These are phyloP conservation scores for Anseranas semipalmata DNA, from an alignment of 2,113 vertebrate species.

Conservation along the genomic window DNA sequence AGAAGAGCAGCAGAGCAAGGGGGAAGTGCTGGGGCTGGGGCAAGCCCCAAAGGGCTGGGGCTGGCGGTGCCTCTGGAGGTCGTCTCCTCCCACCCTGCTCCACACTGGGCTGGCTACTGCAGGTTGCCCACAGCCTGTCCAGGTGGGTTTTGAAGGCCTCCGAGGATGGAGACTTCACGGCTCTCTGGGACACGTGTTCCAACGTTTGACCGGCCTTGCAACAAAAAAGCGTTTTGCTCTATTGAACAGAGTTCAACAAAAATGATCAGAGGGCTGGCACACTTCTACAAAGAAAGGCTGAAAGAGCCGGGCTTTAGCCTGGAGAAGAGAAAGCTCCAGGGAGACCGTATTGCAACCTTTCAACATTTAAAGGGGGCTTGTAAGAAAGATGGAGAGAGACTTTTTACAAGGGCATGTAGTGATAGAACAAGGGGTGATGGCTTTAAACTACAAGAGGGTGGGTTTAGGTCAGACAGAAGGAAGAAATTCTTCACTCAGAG, in stretches of 20 bases:
- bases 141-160: neutral
- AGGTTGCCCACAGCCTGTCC: neutral
- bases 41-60: neutral
- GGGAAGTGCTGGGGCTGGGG: neutral
- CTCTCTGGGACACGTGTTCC: neutral
- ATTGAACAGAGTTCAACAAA: neutral
- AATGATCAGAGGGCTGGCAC: neutral
- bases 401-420: no score
- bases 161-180: neutral
- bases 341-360: neutral
- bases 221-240: neutral
- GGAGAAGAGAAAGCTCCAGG: neutral
- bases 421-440: no score
- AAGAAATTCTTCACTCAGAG: no score
- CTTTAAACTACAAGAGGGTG: no score
- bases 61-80: neutral
- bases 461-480: no score
- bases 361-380: no score
- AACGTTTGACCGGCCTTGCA: neutral
- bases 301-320: neutral
- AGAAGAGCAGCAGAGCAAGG: neutral
- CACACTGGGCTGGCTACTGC: neutral
- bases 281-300: neutral
- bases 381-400: no score
- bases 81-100: neutral